Evolutionary conservation across 2,797 vertebrate genomes (phyloP).

Genomic region (Bovichtus diacanthus): DNA sequence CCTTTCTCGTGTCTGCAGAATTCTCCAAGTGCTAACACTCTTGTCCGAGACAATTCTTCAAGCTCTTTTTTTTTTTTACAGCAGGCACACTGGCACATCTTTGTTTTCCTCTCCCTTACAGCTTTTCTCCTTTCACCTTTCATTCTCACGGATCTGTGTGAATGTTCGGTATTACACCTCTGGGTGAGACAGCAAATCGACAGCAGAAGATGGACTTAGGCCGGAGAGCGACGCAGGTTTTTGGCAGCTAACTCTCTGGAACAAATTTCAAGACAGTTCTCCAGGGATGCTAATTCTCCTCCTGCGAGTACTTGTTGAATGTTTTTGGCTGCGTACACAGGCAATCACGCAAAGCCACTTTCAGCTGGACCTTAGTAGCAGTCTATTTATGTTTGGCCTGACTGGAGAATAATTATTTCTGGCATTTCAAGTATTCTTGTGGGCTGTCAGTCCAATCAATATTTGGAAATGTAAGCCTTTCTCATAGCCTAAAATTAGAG

Average conservation of each 20-base stretch:
- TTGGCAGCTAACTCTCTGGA: slow-evolving; percentile 38
- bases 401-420: slow-evolving; percentile 54
- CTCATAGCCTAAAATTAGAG: slow-evolving; percentile 32
- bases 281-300: slow-evolving; percentile 38
- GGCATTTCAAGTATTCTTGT: slow-evolving; percentile 45
- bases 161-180: slow-evolving; percentile 7
- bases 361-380: slow-evolving; percentile 28
- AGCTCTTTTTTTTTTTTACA: slow-evolving; percentile 21
- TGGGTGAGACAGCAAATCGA: slow-evolving; percentile 1
- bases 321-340: slow-evolving; percentile 33
- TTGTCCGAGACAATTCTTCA: slow-evolving; percentile 47
- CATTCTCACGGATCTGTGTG: slow-evolving; percentile 8
- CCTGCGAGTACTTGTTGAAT: slow-evolving; percentile 48
- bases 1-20: slow-evolving; percentile 19
- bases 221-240: slow-evolving; percentile 15
- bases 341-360: slow-evolving; percentile 58
- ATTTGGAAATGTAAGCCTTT: slow-evolving; percentile 42
- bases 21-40: slow-evolving; percentile 21
- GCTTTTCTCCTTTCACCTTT: slow-evolving; percentile 15
- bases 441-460: slow-evolving; percentile 42
- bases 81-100: slow-evolving; percentile 2
- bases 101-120: slow-evolving; percentile 25
- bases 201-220: slow-evolving; percentile 28
- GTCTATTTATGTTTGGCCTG: slow-evolving; percentile 56
- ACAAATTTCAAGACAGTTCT: slow-evolving; percentile 48